Base-by-base conservation (phyloP, 2,797 vertebrate genomes). In the Decapterus maruadsi region DNA sequence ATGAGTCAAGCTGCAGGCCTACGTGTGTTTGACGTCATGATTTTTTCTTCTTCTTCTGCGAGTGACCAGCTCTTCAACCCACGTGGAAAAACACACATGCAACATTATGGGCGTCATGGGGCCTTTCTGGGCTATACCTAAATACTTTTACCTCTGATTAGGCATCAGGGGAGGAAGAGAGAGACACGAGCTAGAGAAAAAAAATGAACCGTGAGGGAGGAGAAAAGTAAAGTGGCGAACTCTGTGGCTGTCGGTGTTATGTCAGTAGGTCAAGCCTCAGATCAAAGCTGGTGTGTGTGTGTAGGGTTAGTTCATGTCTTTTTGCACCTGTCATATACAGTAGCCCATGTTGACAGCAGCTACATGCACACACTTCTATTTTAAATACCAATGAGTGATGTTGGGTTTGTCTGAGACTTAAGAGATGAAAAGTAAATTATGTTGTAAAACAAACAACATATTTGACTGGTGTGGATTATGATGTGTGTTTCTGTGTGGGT, bases 61-160 rank as follows among this genome's bases (percentile, higher is more conserved):
- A 91, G 73, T 93, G 93, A 93, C 91, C 90, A 91, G 74, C 77
- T 84, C 84, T 75, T 70, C 80, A 85, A 75, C 90, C 91, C 89
- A 93, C 87, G 77, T 90, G 91, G 91, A 90, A 93, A 90, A 91
- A 85, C 76, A 89, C 78, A 84, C 77, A 80, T 48, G 62, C 56
- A 77, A 56, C 53, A 16, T 70, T 40, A 69, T 72, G 73, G 84
- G 81, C 68, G 73, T 90, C 83, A 90, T 50, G 80, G 84, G 75
- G 68, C 48, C 76, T 88, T 78, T 80, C 58, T 81, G 78, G 81
- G 74, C 46, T 73, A 60, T 61, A 76, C 81, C 62, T 77, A 63
- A 67, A 77, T 26, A 74, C 36, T 81, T 69, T 51, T 54, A 60
- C 75, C 51, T 64, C 76, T 76, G 66, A 77, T 77, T 38, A 69